Base-by-base conservation (phyloP, 2,797 vertebrate genomes). In the Micropoecilia bifurca region DNA sequence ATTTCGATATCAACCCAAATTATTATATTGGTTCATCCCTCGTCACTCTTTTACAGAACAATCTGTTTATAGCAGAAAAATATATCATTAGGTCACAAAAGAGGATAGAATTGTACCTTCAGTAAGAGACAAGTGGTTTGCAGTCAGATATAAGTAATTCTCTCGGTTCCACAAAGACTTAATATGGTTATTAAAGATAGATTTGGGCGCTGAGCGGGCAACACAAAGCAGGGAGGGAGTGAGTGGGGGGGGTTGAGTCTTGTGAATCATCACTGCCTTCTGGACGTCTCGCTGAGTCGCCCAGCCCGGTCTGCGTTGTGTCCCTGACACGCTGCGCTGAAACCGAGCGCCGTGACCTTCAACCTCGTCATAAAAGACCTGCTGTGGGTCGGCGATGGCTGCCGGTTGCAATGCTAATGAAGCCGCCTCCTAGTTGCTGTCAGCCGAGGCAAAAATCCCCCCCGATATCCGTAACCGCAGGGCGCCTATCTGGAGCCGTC, bases 341-440 rank as follows among this genome's bases (percentile, higher is more conserved):
- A 81, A 74, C 74, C 0, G 73, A 89, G 81, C 28, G 1, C 85
- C 33, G n/a, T 43, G 80, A 93, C 88, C 90, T 90, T 66, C 86
- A 85, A 90, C 88, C 83, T 72, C 33, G 22, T 83, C 82, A 90
- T 91, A 90, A 90, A 93, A 84, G 87, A 83, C 73, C 80, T 87
- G 85, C 89, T 90, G 81, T 79, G 80, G 76, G 79, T 45, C 16
- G 68, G 14, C 6, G 20, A 3, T 89, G 86, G 82, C 80, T 3
- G n/a, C n/a, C 2, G 5, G 78, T 81, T 81, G 72, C 83, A 75
- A 87, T 85, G 89, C 80, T 87, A 88, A 92, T 81, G 81, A 81
- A 89, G 90, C 77, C 41, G 73, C 81, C 82, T 55, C 41, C 78
- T 82, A 61, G 86, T 80, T 46, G 1, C 74, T 80, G 75, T 76